phyloP scores from a whole-genome alignment of 2,113 vertebrate species.

The Steatornis caripensis region DNA sequence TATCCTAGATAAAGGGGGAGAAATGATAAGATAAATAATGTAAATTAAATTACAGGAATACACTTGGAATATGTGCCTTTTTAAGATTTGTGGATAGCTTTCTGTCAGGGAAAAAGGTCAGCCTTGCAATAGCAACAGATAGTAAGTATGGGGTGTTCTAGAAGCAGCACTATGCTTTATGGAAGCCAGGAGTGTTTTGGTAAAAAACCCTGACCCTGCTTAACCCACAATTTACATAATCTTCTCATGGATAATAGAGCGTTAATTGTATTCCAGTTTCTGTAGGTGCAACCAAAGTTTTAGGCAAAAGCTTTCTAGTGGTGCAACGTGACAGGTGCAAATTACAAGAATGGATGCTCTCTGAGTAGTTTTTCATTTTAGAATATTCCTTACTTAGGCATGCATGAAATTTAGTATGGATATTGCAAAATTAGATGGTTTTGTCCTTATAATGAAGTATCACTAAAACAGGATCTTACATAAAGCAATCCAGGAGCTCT shows the following conservation, averaged over 20 bases:
- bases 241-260: not conserved
- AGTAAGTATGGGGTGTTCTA: not conserved
- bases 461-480: not conserved
- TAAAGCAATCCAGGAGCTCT: not conserved
- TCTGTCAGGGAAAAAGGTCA: not conserved
- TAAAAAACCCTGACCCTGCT: not conserved
- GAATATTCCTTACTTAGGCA: not conserved
- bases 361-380: not conserved
- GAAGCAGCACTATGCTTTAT: not conserved
- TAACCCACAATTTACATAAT: constrained; percentile 28
- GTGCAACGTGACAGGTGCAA: not conserved
- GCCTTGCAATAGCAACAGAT: not conserved
- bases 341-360: not conserved
- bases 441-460: not conserved
- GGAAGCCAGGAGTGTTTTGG: not conserved
- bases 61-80: not conserved
- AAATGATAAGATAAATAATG: not conserved
- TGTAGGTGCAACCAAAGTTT: not conserved
- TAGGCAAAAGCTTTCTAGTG: not conserved
- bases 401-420: not conserved
- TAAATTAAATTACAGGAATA: not conserved
- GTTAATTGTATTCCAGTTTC: not conserved
- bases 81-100: not conserved
- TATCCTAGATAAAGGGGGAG: not conserved
- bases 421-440: not conserved